These are phyloP conservation scores for Uropsilus gracilis DNA, from an alignment of 2,113 vertebrate species.

Conservation along the genomic window DNA sequence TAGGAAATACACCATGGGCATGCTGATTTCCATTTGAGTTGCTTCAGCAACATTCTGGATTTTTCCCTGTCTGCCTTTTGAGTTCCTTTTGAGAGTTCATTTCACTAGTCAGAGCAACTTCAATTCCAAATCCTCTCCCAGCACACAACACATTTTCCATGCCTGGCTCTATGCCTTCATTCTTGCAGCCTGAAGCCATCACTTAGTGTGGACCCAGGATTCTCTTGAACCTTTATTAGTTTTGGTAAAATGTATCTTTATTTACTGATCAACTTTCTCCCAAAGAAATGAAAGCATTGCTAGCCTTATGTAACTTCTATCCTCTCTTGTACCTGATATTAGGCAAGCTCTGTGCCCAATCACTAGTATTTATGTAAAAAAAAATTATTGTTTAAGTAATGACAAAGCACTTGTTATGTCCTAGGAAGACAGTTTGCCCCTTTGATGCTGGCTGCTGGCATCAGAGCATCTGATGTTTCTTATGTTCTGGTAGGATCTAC, in stretches of 20 bases:
- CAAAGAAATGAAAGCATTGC: background rate
- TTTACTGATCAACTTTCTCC: background rate
- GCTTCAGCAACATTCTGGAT: background rate
- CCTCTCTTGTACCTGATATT: background rate
- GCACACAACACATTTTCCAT: background rate
- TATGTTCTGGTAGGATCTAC: background rate
- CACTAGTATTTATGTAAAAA: background rate
- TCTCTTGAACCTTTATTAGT: constrained; percentile 29
- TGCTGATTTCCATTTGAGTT: constrained; percentile 36
- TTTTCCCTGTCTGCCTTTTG: background rate
- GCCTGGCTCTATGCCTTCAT: background rate
- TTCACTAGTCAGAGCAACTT: constrained; percentile 44
- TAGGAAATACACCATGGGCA: background rate
- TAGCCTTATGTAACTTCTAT: background rate
- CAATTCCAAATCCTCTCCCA: constrained; percentile 55
- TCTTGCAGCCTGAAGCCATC: background rate
- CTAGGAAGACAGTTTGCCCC: background rate
- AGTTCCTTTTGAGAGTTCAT: background rate
- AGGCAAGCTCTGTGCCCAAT: background rate
- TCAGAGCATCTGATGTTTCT: background rate
- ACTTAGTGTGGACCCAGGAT: background rate
- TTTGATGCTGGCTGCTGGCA: background rate
- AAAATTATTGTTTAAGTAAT: background rate
- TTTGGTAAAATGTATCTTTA: background rate
- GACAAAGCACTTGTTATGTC: background rate